Base-by-base conservation (phyloP, 2,797 vertebrate genomes). In the Bradypodion ventrale region DNA sequence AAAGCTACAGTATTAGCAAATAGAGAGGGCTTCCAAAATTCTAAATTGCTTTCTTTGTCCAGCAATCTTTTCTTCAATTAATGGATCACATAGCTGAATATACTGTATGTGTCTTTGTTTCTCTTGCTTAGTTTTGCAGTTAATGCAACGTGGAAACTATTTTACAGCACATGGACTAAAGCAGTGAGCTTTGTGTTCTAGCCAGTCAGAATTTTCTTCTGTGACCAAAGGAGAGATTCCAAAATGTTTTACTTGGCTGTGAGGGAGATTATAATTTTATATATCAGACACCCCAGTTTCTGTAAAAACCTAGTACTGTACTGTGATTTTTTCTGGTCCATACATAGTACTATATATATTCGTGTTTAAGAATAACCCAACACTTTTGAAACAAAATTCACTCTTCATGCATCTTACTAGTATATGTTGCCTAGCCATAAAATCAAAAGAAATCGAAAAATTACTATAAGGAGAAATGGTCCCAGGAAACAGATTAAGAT, bases 141-240 rank as follows among this genome's bases (percentile, higher is more conserved):
- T 93, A 89, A 92, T 92, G 90, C 86, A 91, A 90, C 92, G 75
- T 94, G 93, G 89, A 94, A 95, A 94, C 88, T 94, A 86, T 94
- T 95, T 94, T 90, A 69, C 92, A 89, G 89, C 85, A 88, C 9
- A 0, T 90, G 91, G 88, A 86, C 88, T 83, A 90, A 88, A 90
- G 87, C 78, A 90, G 85, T 89, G 88, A 91, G 84, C 68, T 85
- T 92, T 94, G 93, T 94, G 90, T 95, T 94, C 90, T 87, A 92
- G 93, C 83, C 89, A 91, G 73, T 93, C 93, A 93, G 85, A 92
- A 85, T 89, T 90, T 94, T 94, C 85, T 94, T 81, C 90, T 88
- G 89, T 80, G 85, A 91, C 80, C 90, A 89, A 93, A 81, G 88
- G 78, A 77, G 89, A 92, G 87, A 83, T 83, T 91, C 89, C 90